Evolutionary conservation across 2,113 vertebrate genomes (phyloP).

Genomic region (Tetraodon nigroviridis): DNA sequence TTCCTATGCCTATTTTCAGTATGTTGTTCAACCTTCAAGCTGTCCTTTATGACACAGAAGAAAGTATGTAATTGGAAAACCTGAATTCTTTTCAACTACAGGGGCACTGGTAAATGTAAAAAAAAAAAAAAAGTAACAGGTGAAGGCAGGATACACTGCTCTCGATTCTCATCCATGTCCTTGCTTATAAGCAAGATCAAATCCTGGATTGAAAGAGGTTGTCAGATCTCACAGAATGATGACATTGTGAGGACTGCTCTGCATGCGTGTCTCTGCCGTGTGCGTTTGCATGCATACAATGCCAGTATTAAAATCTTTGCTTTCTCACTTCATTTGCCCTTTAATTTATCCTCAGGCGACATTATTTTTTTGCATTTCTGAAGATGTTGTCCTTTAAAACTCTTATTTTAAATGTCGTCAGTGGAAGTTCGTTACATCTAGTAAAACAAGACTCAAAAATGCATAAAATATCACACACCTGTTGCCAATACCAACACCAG

Average conservation of each 20-base stretch:
- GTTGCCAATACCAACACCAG: too few relatives aligned
- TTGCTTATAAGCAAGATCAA: conserved; percentile 28
- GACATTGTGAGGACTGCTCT: conserved; percentile 6
- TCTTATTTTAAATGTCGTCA: neutral
- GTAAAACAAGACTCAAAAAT: too few relatives aligned
- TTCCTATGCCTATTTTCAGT: neutral
- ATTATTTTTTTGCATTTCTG: conserved; percentile 46
- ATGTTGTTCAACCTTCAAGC: neutral
- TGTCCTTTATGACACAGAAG: neutral
- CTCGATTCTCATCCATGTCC: conserved; percentile 23
- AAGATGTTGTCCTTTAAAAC: neutral
- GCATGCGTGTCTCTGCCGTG: conserved; percentile 19
- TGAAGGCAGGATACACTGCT: conserved; percentile 31
- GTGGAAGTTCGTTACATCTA: too few relatives aligned
- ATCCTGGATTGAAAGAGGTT: conserved; percentile 37
- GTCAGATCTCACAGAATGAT: conserved; percentile 16
- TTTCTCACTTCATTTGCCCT: conserved; percentile 29
- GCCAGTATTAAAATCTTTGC: conserved; percentile 25
- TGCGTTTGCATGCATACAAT: conserved; percentile 22
- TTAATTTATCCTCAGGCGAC: conserved; percentile 46
- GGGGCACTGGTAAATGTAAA: neutral
- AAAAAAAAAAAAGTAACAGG: conserved; percentile 7
- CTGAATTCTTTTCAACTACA: conserved; percentile 15
- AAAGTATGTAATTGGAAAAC: conserved; percentile 3
- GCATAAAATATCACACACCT: too few relatives aligned